Percentiles rank a stretch among this genome's conserved stretches.
These are phyloP conservation scores for Bos indicus DNA, from an alignment of 2,113 vertebrate species.

Conservation along the genomic window DNA sequence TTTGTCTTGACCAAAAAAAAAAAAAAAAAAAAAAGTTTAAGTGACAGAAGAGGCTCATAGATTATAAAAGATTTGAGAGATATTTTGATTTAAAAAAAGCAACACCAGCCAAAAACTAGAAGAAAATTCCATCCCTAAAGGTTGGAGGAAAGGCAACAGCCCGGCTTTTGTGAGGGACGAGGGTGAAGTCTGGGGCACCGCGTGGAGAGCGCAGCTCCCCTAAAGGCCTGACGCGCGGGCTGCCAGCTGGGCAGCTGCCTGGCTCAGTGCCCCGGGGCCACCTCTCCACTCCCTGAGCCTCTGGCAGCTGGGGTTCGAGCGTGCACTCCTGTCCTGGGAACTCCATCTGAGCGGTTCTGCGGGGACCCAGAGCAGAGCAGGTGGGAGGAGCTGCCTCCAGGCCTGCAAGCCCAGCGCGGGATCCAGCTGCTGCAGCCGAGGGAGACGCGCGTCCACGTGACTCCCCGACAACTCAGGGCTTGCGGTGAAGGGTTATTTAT, in stretches of 20 bases:
- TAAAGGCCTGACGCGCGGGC: accelerated
- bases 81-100: background rate
- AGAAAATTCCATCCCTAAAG: no score
- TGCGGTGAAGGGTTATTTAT: background rate
- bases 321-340: no score
- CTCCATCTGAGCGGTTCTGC: no score
- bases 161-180: no score
- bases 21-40: background rate
- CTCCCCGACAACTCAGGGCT: no score
- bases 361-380: background rate
- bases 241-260: accelerated
- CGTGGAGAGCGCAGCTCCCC: no score
- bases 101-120: no score
- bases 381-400: accelerated
- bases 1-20: background rate
- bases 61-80: background rate
- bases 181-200: background rate
- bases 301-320: no score
- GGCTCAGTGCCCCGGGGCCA: background rate
- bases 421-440: background rate
- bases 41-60: background rate
- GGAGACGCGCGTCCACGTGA: background rate
- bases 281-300: accelerated
- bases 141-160: no score
- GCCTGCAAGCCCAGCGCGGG: no score